Evolutionary conservation across 2,113 vertebrate genomes (phyloP).

Genomic region (Eurystomus gularis): DNA sequence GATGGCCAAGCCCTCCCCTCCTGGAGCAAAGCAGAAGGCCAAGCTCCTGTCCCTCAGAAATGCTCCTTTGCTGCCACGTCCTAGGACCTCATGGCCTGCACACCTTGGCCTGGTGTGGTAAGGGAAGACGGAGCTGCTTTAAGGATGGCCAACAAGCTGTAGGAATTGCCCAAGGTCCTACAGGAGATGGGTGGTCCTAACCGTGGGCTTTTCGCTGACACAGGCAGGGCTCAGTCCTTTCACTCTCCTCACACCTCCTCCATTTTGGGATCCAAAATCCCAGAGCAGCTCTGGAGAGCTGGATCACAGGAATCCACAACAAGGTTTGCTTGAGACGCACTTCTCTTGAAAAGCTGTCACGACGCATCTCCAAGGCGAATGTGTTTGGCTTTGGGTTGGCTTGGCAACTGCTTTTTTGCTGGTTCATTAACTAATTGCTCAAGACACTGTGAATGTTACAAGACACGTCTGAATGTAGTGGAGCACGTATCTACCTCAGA

Average conservation of each 20-base stretch:
- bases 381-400: constrained; percentile 9
- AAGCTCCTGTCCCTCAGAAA: neutral
- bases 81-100: neutral
- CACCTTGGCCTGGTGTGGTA: neutral
- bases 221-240: neutral
- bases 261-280: neutral
- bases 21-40: neutral
- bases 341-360: neutral
- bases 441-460: neutral
- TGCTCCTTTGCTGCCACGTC: neutral
- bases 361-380: neutral
- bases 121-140: neutral
- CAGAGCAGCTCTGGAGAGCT: neutral
- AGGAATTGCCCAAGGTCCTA: neutral
- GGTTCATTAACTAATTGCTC: constrained; percentile 36
- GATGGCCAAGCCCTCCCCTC: neutral
- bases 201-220: neutral
- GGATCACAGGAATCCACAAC: rapidly evolving
- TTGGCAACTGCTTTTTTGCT: constrained; percentile 36
- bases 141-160: neutral
- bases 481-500: neutral
- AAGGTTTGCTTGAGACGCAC: neutral
- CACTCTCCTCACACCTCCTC: neutral
- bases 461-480: rapidly evolving
- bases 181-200: neutral